Base-by-base conservation (phyloP, 2,888 invertebrate genomes). In the Thysanoteuthis rhombus region DNA sequence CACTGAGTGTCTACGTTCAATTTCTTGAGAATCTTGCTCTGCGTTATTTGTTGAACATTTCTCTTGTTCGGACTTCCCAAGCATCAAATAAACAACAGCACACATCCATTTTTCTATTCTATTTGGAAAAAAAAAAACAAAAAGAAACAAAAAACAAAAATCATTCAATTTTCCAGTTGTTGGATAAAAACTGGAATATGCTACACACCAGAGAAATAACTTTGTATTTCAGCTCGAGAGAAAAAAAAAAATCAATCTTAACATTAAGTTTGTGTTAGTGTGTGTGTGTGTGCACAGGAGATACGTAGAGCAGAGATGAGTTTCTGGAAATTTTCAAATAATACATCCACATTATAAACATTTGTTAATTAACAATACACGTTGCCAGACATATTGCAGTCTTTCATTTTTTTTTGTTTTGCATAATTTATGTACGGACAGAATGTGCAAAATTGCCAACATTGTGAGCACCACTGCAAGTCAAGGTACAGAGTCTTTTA, bases 391-490 rank as follows among this genome's bases (percentile, higher is more conserved):
- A n/a, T n/a, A 75, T n/a, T 75, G 75, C 75, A 75, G 12, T 75
- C n/a, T 47, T 47, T 47, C 22, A 19, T 22, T 16, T 47, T 0
- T 47, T 47, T 47, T 47, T 52, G 22, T 75, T n/a, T n/a, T n/a
- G n/a, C 75, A 75, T 75, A 75, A 75, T n/a, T 75, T 36, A 75
- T 75, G n/a, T n/a, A 91, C 2, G n/a, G 32, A 40, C 16, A 42
- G 42, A 91, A 45, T n/a, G 39, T 32, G 36, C 36, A 45, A 92
- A 52, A 58, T 32, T 22, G 58, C 58, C 25, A 58, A 45, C 52
- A 93, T n/a, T 8, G 39, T 93, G 93, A 93, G 93, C 93, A 93
- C 93, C 93, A 93, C 58, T 28, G n/a, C 22, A 40, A n/a, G 89
- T 39, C 89, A 36, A 39, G 32, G 28, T 28, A 89, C n/a, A 45